A percentile compares a stretch with the other conserved stretches of the same genome.
Evolutionary conservation across 1,140 invertebrate species (phyloP).

Genomic region (Anagrus nilaparvatae): DNA sequence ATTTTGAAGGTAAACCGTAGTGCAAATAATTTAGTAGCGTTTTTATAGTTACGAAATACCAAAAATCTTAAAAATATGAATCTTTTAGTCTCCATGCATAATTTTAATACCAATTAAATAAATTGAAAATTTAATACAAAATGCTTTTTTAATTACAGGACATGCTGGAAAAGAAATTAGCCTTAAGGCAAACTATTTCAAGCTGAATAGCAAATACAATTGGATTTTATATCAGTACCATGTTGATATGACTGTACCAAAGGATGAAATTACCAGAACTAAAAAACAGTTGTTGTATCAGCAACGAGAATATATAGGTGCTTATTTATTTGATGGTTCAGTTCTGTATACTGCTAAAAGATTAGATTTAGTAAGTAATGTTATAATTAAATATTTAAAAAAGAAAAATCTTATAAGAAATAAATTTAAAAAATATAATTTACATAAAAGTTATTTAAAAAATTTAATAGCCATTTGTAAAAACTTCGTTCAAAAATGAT

Average conservation of each 20-base stretch:
- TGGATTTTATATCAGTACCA: constrained; percentile 75
- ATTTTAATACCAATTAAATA: not conserved
- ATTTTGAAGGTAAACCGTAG: constrained; percentile 18
- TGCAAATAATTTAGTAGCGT: constrained; percentile 12
- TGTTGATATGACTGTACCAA: constrained; percentile 62
- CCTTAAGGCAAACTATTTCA: constrained; percentile 67
- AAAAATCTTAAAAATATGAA: constrained; percentile 16
- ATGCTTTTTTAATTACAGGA: constrained; percentile 42
- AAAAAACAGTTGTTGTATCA: constrained; percentile 49
- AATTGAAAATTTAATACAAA: too few species aligned
- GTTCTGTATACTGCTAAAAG: constrained; percentile 31
- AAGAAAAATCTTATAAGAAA: too few species aligned
- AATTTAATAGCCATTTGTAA: constrained; percentile 25
- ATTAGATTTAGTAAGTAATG: constrained; percentile 13
- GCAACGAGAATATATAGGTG: constrained; percentile 46
- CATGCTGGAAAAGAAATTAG: constrained; percentile 41
- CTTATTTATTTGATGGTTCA: constrained; percentile 45
- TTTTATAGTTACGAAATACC: constrained; percentile 10
- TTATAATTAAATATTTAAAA: not conserved
- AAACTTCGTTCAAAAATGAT: constrained; percentile 25
- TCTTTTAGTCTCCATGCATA: not conserved
- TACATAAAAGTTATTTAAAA: not conserved
- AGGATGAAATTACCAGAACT: constrained; percentile 54
- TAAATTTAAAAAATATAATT: not conserved
- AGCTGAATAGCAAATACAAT: constrained; percentile 51